Evolutionary conservation across 2,113 vertebrate genomes (phyloP).

Genomic region (Gopherus evgoodei): DNA sequence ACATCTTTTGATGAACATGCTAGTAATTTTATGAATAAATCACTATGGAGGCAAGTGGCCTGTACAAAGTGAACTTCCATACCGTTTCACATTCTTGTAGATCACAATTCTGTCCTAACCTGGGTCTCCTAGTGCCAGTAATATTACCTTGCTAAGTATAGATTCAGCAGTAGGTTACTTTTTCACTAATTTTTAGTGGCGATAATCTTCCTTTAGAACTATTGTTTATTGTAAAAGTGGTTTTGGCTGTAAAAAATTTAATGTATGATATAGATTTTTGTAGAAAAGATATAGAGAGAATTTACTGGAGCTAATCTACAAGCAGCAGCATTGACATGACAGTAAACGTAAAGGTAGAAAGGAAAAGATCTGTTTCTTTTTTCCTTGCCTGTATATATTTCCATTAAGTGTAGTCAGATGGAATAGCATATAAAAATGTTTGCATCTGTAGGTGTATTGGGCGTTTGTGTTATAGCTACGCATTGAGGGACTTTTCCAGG

Average conservation of each 20-base stretch:
- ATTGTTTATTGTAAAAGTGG: no score
- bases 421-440: fast-evolving
- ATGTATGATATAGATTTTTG: not conserved
- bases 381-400: not conserved
- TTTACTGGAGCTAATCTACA: fast-evolving
- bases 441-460: fast-evolving
- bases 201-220: no score
- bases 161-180: not conserved
- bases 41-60: no score
- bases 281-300: fast-evolving
- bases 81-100: not conserved
- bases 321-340: not conserved
- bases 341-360: not conserved
- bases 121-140: not conserved
- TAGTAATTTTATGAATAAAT: no score
- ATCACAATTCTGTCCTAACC: not conserved
- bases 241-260: not conserved
- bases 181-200: no score
- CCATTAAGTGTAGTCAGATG: fast-evolving
- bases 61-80: no score
- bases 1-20: no score
- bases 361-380: fast-evolving
- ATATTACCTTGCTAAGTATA: fast-evolving
- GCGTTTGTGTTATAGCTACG: not conserved
- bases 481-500: not conserved